Base-by-base conservation (phyloP, 2,888 invertebrate species). In the Pyrgus malvae region DNA sequence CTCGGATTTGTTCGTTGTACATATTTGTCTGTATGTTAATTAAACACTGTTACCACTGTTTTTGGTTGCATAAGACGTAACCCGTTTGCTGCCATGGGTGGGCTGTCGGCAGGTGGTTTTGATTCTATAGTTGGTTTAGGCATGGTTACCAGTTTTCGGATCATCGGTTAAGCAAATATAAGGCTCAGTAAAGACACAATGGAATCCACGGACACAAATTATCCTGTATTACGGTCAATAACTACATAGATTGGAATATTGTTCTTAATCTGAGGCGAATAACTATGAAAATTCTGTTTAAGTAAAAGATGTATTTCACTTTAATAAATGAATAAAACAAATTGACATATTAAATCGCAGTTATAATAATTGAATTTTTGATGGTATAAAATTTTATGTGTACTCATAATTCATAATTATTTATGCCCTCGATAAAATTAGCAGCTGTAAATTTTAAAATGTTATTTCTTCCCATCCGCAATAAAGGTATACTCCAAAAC, bases 21-120 rank as follows among this genome's bases (percentile, higher is more conserved):
- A 45, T 44, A 53, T 53, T 51, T 53, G 51, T 37, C 44, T 37
- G 14, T 29, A 50, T 38, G 44, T 45, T 53, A 53, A 53, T 53
- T 44, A 53, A 53, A 53, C 51, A 53, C 29, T 45, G 51, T 53
- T 53, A 53, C 51, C 51, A 45, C 37, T 53, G 44, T 37, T 41
- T 49, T 53, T 53, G 37, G 51, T 53, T 53, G 29, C 44, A 45
- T 45, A 53, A 53, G 37, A 53, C 27, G 21, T 53, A 53, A 45
- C 51, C 38, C 48, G 48, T 38, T 35, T 23, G 37, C 23, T 53
- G 37, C 29, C 19, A 7, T 45, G 51, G 51, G 51, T 53, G 51
- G 50, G 51, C 51, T 29, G 14, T 5, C 41, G 51, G 35, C 35
- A 14, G 27, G 19, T 45, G 29, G 19, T 19, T 53, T 53, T 37